phyloP scores from a whole-genome alignment of 1,140 invertebrate genomes.

The Drosophila nigrodunni region DNA sequence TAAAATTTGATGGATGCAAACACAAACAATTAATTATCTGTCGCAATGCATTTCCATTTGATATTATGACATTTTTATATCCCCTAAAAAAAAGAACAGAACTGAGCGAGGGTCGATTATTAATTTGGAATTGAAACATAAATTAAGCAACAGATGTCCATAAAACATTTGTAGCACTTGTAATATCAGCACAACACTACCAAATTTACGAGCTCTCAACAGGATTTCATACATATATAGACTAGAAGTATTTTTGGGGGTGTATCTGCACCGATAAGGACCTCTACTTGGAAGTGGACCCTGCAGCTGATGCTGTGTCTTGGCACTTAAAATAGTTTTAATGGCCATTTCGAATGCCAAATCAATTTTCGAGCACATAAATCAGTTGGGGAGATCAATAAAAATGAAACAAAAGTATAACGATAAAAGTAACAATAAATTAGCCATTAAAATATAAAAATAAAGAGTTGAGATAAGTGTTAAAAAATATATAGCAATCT shows the following conservation, averaged over 20 bases:
- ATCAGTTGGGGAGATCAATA: constrained; percentile 54
- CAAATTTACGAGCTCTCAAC: constrained; percentile 58
- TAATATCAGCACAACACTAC: constrained; percentile 66
- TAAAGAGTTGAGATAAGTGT: constrained; percentile 1
- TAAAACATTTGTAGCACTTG: constrained; percentile 72
- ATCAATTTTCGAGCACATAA: constrained; percentile 73
- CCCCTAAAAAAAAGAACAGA: neutral
- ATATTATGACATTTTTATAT: constrained; percentile 79
- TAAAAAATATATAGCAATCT: constrained; percentile 3
- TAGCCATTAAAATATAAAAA: constrained; percentile 56
- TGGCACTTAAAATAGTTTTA: constrained; percentile 57
- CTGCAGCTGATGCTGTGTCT: constrained; percentile 31
- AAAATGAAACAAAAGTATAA: constrained; percentile 41
- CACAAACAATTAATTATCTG: constrained; percentile 70
- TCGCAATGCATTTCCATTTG: constrained; percentile 71
- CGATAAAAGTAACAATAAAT: constrained; percentile 69
- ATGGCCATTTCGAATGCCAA: constrained; percentile 60
- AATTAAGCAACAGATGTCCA: constrained; percentile 79
- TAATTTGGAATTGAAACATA: constrained; percentile 72
- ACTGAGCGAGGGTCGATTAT: constrained; percentile 11
- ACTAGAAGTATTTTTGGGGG: constrained; percentile 29
- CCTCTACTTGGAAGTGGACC: constrained; percentile 24
- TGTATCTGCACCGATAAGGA: constrained; percentile 23
- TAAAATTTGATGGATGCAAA: constrained; percentile 11
- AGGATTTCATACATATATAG: neutral